Base-by-base conservation (phyloP, 2,797 vertebrate species). In the Cuniculus paca region DNA sequence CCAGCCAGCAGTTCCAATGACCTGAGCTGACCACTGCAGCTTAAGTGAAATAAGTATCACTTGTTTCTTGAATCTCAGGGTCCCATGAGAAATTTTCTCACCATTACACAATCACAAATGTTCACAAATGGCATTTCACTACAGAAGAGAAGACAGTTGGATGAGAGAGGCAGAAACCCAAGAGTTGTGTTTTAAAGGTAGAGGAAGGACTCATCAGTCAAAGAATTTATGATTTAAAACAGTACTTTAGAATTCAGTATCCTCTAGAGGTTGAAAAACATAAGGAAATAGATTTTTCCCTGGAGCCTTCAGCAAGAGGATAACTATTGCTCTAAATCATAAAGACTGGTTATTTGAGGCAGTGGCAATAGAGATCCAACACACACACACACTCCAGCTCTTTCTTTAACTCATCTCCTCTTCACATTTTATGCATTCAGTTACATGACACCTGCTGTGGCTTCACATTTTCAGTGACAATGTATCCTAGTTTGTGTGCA, bases 351-450 rank as follows among this genome's bases (percentile, higher is more conserved):
- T 12, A 45, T 31, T 11, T 42, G 52, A 6, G 56, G 19, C 26
- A 56, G 61, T 5, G 28, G 24, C 24, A 14, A 7, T 0, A 75
- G 48, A 7, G 39, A 86, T 12, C 22, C 5, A 14, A 3, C 0
- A 1, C 0, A 1, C 16, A 1, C 16, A 6, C 36, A 36, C 7
- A 17, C 11, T 12, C 24, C 14, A 17, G 11, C 13, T 28, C 31
- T 52, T 19, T 54, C 36, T 36, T 2, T 8, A n/a, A 0, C 36
- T 34, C 12, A 4, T 5, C 24, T 7, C 24, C 2, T 0, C 31
- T 16, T 3, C 19, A 36, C 0, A 2, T 28, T 34, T 65, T 24
- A 12, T 0, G 17, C 8, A 28, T 17, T 13, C 17, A 61, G 11
- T 16, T 28, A 50, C 34, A 74, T 3, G 17, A 52, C 3, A 45